Evolutionary conservation across 2,888 invertebrate species (phyloP).

Genomic region (Lampropteryx suffumata): DNA sequence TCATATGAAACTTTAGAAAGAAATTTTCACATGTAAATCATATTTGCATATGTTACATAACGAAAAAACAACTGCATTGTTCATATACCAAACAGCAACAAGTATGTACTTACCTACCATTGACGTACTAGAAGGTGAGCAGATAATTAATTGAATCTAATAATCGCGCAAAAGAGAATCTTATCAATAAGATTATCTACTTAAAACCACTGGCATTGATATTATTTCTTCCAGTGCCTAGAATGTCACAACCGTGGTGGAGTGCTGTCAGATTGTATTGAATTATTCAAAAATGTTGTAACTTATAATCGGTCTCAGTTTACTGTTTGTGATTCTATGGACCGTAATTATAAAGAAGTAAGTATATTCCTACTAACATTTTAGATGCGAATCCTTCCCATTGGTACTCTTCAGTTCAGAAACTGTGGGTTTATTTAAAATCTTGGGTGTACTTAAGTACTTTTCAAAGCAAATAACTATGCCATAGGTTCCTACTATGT

Average conservation of each 20-base stretch:
- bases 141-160: constrained; percentile 54
- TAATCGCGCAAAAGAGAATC: constrained; percentile 61
- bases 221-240: constrained; percentile 67
- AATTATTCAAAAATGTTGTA: constrained; percentile 11
- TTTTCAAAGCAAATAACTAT: no score
- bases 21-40: no score
- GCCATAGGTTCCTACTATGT: no score
- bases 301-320: not conserved
- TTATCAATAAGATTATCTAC: constrained; percentile 77
- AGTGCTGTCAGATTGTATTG: constrained; percentile 30
- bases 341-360: constrained; percentile 8
- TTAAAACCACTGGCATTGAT: constrained; percentile 69
- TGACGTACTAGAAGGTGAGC: constrained; percentile 13
- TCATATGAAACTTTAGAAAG: no score
- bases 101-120: not conserved
- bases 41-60: no score
- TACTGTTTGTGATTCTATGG: not conserved
- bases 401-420: no score
- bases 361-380: constrained; percentile 15
- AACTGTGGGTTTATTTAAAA: no score
- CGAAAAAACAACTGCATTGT: no score
- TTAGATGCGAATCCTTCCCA: no score
- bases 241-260: constrained; percentile 49
- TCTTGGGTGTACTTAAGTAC: no score
- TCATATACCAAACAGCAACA: no score